A percentile compares a stretch with the other conserved stretches of the same genome.
Evolutionary conservation across 2,888 invertebrate species (phyloP).

Genomic region (Biston stratarius): DNA sequence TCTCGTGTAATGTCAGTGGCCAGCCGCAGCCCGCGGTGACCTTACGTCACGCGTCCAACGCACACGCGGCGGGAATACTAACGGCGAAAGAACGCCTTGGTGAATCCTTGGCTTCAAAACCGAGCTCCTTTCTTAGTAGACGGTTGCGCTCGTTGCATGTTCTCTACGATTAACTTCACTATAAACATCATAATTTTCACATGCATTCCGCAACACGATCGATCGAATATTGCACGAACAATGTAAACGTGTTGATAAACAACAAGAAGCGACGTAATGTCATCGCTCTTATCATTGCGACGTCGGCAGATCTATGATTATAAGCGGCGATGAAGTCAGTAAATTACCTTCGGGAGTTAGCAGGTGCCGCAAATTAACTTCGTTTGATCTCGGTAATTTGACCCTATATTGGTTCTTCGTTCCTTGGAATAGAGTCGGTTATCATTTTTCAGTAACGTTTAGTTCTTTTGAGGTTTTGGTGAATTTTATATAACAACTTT

Average conservation of each 20-base stretch:
- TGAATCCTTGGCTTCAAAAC: slow-evolving; percentile 86
- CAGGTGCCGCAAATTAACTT: slow-evolving; percentile 47
- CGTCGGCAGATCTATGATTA: slow-evolving; percentile 24
- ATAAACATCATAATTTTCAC: slow-evolving; percentile 46
- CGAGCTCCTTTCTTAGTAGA: slow-evolving; percentile 83
- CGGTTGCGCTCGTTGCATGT: slow-evolving; percentile 74
- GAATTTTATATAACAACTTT: neutral
- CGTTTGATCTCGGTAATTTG: slow-evolving; percentile 56
- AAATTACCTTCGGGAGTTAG: slow-evolving; percentile 37
- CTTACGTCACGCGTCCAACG: slow-evolving; percentile 82
- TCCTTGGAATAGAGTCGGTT: slow-evolving; percentile 46
- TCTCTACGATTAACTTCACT: slow-evolving; percentile 64
- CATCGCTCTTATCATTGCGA: slow-evolving; percentile 38
- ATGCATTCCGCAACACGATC: slow-evolving; percentile 42
- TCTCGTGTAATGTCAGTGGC: slow-evolving; percentile 80
- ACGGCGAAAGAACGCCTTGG: slow-evolving; percentile 81
- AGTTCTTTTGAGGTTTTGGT: neutral
- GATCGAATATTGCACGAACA: slow-evolving; percentile 24
- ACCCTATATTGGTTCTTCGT: slow-evolving; percentile 49
- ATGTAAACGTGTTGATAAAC: slow-evolving; percentile 31
- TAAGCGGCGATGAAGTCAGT: slow-evolving; percentile 30
- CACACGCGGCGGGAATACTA: slow-evolving; percentile 82
- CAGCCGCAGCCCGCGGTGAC: slow-evolving; percentile 74
- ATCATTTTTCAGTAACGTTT: slow-evolving; percentile 34
- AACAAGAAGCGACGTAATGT: slow-evolving; percentile 24